Evolutionary conservation across 2,888 invertebrate species (phyloP).

Genomic region (Nomada hirtipes): DNA sequence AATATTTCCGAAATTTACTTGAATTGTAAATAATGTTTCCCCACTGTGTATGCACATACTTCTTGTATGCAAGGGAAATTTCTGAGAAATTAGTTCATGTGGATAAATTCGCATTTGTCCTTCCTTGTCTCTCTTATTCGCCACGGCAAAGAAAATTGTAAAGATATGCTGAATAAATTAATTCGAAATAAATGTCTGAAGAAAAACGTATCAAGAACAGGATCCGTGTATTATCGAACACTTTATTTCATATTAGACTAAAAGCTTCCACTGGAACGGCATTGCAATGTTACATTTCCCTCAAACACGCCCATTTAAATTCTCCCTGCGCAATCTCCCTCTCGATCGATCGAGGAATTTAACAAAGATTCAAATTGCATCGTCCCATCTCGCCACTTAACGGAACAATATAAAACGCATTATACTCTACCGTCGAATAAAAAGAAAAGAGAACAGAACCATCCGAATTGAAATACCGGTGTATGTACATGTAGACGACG

Average conservation of each 20-base stretch:
- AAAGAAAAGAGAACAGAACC: not conserved
- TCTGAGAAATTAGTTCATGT: not conserved
- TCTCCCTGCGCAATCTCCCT: not conserved
- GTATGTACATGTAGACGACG: not conserved
- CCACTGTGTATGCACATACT: too few species aligned
- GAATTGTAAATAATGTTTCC: not conserved
- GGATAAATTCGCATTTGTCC: too few species aligned
- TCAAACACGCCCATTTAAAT: not conserved
- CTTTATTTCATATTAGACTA: not conserved
- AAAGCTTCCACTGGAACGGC: not conserved
- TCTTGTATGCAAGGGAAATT: not conserved
- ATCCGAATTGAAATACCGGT: not conserved
- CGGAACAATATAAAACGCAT: not conserved
- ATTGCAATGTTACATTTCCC: not conserved
- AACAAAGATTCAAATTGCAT: slow-evolving; percentile 3
- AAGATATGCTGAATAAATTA: too few species aligned
- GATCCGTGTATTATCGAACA: not conserved
- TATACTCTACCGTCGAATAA: not conserved
- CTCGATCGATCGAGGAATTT: slow-evolving; percentile 17
- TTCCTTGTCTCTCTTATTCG: too few species aligned
- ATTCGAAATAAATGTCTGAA: too few species aligned
- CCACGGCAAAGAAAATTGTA: too few species aligned
- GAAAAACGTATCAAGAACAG: too few species aligned
- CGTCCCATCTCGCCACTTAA: not conserved
- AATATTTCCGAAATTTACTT: not conserved